Percentiles rank a stretch among this genome's conserved stretches.
Conservation (phyloP, 1,140 invertebrate species). For the Aphidius ervi region DNA sequence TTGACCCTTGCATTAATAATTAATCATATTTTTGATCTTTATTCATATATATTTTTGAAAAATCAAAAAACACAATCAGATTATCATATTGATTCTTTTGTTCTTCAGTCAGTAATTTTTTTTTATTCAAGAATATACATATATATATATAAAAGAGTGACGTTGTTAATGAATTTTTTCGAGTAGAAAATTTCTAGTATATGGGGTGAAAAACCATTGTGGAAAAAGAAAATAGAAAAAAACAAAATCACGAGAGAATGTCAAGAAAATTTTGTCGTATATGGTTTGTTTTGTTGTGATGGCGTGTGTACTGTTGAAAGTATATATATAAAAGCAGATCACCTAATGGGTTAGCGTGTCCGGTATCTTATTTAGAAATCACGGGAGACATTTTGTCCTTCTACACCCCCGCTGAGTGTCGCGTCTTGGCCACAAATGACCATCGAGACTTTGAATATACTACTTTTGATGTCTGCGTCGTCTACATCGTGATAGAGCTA, state of each 20-base stretch:
- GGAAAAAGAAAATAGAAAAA: too few species aligned
- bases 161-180: too few species aligned
- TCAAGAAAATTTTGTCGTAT: conserved; percentile 8
- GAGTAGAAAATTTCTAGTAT: too few species aligned
- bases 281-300: conserved; percentile 21
- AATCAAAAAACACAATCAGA: too few species aligned
- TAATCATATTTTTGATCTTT: neutral
- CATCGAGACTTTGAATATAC: conserved; percentile 36
- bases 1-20: conserved; percentile 9
- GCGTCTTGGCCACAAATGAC: conserved; percentile 47
- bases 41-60: too few species aligned
- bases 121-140: too few species aligned
- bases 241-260: neutral
- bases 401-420: neutral
- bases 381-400: conserved; percentile 50
- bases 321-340: conserved; percentile 34
- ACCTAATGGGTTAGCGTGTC: conserved; percentile 45
- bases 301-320: conserved; percentile 30
- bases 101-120: too few species aligned
- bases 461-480: conserved; percentile 1
- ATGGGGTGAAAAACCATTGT: too few species aligned
- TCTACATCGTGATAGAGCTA: conserved; percentile 19
- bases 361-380: conserved; percentile 49
- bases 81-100: too few species aligned
- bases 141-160: too few species aligned